Base-by-base conservation (phyloP, 1,140 invertebrate species). In the Cydia splendana region DNA sequence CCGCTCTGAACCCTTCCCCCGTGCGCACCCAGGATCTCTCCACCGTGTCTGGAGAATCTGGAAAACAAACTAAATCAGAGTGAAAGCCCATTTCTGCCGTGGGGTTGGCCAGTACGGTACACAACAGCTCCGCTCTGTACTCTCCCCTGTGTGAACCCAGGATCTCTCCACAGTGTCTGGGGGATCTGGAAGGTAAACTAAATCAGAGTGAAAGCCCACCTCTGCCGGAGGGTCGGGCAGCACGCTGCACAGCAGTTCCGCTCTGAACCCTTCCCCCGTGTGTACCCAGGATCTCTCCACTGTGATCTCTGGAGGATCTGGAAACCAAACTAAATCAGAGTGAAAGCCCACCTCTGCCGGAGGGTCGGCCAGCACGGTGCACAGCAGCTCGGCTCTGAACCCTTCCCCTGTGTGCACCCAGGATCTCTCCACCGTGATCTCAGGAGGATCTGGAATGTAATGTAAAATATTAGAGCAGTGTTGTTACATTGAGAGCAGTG, bases 391-490 rank as follows among this genome's bases (percentile, higher is more conserved):
- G 5, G 96, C 96, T 84, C 96, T 94, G 83, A 95, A 95, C 0
- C 96, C 96, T 86, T 96, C 96, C 7, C 96, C 96, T 0, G 96
- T 95, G 86, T 96, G 96, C 24, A 96, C 95, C 95, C 96, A 96
- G 20, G 95, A 95, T 65, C 95, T 91, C 45, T 48, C 45, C 80
- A 96, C 96, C 81, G 95, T 95, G 62, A 96, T 95, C 90, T 96
- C 96, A 28, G 96, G 96, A 12, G 95, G 95, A 88, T 93, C 94
- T 94, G 89, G 12, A 86, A 87, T 20, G 18, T 34, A 69, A 74
- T 30, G 12, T 15, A 74, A 9, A 51, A 34, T 45, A 15, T 48
- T 48, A 42, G 38, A 42, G 9, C 38, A 10, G 38, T 42, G 38
- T 42, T 48, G 45, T 15, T 48, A 48, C 45, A 48, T 1, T 15